Percentiles rank a stretch among this genome's conserved stretches.
Evolutionary conservation across 2,888 invertebrate species (phyloP).

Genomic region (Athetis lepigone): DNA sequence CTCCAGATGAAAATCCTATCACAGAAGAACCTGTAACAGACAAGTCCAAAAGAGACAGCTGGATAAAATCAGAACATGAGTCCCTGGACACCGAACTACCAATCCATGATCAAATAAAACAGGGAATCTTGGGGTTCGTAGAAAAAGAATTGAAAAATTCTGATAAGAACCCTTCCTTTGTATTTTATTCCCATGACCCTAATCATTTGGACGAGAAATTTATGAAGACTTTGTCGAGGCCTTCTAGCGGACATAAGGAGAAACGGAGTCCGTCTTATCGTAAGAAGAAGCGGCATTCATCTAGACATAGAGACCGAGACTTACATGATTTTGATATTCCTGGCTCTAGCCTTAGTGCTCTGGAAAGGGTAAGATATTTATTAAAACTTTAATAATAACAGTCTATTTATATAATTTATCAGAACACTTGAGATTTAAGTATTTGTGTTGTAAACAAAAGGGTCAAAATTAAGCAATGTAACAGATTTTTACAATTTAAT

Average conservation of each 20-base stretch:
- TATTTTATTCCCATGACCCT: conserved; percentile 88
- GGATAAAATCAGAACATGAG: conserved; percentile 88
- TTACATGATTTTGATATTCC: conserved; percentile 88
- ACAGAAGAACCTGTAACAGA: conserved; percentile 72
- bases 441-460: too few species aligned
- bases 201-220: conserved; percentile 87
- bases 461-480: too few species aligned
- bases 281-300: conserved; percentile 87
- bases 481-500: too few species aligned
- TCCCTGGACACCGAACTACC: conserved; percentile 91
- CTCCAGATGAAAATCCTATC: conserved; percentile 59
- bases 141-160: conserved; percentile 89
- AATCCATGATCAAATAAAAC: conserved; percentile 90
- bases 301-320: conserved; percentile 85
- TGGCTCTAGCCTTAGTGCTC: conserved; percentile 88
- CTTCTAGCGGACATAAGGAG: conserved; percentile 88
- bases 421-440: too few species aligned
- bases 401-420: too few species aligned
- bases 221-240: conserved; percentile 84
- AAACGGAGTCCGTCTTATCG: conserved; percentile 87
- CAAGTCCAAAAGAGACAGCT: conserved; percentile 84
- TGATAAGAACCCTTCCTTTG: conserved; percentile 86
- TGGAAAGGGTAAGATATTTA: conserved; percentile 83
- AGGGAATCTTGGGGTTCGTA: conserved; percentile 88
- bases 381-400: too few species aligned